Evolutionary conservation across 2,113 vertebrate species (phyloP).

Genomic region (Carettochelys insculpta): DNA sequence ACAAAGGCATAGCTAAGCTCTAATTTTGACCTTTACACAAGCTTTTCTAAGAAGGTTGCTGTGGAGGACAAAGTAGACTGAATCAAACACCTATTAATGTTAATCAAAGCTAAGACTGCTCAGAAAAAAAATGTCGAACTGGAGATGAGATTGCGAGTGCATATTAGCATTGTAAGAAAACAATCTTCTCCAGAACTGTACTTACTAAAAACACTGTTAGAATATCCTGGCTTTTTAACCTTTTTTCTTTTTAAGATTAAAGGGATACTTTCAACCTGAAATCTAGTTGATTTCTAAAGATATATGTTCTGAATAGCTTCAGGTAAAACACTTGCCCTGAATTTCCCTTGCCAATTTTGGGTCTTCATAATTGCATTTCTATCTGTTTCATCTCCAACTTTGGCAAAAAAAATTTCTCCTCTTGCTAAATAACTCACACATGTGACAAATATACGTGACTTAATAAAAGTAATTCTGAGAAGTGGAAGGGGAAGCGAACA

Average conservation of each 20-base stretch:
- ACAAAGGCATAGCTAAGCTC: neutral
- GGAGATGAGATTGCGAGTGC: neutral
- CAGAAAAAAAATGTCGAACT: neutral
- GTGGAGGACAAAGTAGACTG: neutral
- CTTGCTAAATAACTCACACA: neutral
- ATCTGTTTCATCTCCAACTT: neutral
- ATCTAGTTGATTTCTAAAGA: neutral
- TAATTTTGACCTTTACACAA: neutral
- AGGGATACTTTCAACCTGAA: neutral
- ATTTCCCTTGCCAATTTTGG: neutral
- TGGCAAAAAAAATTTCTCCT: neutral
- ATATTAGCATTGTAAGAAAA: neutral
- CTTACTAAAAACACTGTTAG: neutral
- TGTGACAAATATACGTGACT: neutral
- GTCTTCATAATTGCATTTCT: neutral
- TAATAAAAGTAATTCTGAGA: neutral
- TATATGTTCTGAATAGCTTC: neutral
- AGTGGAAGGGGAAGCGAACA: neutral
- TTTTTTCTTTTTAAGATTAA: neutral
- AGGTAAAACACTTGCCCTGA: neutral
- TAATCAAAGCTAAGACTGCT: neutral
- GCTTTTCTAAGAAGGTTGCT: neutral
- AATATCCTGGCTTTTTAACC: neutral
- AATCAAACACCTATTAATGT: neutral
- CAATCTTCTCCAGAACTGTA: neutral